Evolutionary conservation across 2,797 vertebrate genomes (phyloP), one percentile per base, ranked within the genome.

Genomic region (Threskiornis aethiopicus): DNA sequence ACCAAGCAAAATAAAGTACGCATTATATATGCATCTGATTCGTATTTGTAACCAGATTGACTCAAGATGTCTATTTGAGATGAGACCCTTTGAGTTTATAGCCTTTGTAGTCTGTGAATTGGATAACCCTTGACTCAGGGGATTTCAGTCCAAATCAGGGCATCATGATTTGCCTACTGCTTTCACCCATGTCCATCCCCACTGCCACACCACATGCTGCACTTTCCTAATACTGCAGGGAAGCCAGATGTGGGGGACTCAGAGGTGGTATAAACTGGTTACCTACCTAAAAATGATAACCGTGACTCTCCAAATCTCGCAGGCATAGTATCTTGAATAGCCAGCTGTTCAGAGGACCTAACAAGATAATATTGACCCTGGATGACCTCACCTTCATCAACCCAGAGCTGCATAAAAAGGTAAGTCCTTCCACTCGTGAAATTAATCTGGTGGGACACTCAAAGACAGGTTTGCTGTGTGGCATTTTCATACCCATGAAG

Each of bases 361-460:
- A 99, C 96, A 98, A 99, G 93, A 99, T 99, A 88, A 94, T 99
- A 52, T 86, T 99, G 71, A 99, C 98, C 29, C 93, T 99, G 83
- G 98, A 99, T 26, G 99, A 99, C 96, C 98, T 99, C 1, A 97
- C 99, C 20, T 99, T 99, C 95, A 99, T 99, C 83, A 99, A 99
- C 91, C 98, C 98, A 21, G 98, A 99, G 75, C 97, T 99, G 65
- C 99, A 98, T 80, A 99, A 97, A 96, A 99, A 99, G 97, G 99
- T 98, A 97, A 96, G 94, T 89, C 37, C 10, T 51, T 66, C 22
- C 37, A 19, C 4, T 69, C 0, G 0, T n/a, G 31, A 25, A 78
- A 65, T 19, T 37, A 89, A 58, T 47, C 21, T 31, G 4, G 5
- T 33, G 28, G 46, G 72, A 81, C 21, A 19, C 20, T 29, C 37